phyloP scores from a whole-genome alignment of 92 coral and sea anemone genomes.

The Epizoanthus rinbou region DNA sequence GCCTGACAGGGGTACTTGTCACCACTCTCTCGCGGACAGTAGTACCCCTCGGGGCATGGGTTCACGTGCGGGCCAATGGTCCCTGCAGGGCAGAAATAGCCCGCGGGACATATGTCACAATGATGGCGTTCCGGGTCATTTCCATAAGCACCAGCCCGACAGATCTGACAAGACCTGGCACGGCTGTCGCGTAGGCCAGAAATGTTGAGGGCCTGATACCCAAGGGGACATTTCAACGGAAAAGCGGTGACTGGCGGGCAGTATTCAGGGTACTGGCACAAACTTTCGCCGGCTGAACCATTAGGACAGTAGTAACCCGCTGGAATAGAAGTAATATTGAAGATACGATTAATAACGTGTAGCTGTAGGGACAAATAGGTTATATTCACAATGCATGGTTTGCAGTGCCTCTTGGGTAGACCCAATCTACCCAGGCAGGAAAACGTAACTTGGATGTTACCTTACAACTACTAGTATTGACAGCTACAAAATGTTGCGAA shows the following conservation, averaged over 20 bases:
- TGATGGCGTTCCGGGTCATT: slow-evolving; percentile 69
- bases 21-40: slow-evolving; percentile 79
- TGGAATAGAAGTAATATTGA: slow-evolving; percentile 13
- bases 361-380: too few relatives aligned
- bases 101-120: slow-evolving; percentile 85
- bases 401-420: too few relatives aligned
- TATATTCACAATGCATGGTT: too few relatives aligned
- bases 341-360: too few relatives aligned
- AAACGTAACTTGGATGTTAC: too few relatives aligned
- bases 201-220: slow-evolving; percentile 63
- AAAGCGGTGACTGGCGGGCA: slow-evolving; percentile 77
- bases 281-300: slow-evolving; percentile 53
- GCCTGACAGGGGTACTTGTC: slow-evolving; percentile 77
- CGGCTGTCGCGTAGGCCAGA: slow-evolving; percentile 69
- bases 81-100: slow-evolving; percentile 86
- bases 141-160: slow-evolving; percentile 85
- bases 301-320: slow-evolving; percentile 88
- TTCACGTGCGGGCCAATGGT: slow-evolving; percentile 80
- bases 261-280: slow-evolving; percentile 81
- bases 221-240: slow-evolving; percentile 74
- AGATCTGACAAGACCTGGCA: slow-evolving; percentile 58
- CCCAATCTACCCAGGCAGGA: too few relatives aligned
- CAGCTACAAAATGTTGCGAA: too few relatives aligned
- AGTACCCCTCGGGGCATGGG: slow-evolving; percentile 85
- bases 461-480: too few relatives aligned